A percentile compares a stretch with the other conserved stretches of the same genome.
Conservation (phyloP, 1,140 invertebrate genomes). For the Thereuonema tuberculata region DNA sequence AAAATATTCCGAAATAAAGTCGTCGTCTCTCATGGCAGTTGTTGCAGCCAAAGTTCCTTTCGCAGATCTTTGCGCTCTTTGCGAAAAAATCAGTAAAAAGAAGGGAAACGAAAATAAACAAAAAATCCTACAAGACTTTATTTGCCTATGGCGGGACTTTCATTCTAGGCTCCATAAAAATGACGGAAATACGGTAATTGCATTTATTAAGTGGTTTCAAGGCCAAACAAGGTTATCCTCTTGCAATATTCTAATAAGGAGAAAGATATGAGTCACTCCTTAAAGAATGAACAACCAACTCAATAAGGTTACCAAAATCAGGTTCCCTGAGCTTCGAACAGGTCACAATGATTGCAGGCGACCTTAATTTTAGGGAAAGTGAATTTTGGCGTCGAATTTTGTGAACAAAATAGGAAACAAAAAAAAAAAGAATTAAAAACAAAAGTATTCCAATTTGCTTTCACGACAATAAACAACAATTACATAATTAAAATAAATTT, state of each 20-base stretch:
- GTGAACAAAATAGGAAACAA: too few relatives aligned
- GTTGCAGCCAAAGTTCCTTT: constrained; percentile 30
- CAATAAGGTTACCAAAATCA: neutral
- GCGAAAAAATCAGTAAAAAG: constrained; percentile 39
- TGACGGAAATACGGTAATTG: constrained; percentile 24
- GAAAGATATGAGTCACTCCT: constrained; percentile 11
- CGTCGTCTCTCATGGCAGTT: neutral
- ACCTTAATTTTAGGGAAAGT: too few relatives aligned
- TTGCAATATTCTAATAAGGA: constrained; percentile 11
- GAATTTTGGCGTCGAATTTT: too few relatives aligned
- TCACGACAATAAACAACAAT: too few relatives aligned
- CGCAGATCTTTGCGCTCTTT: constrained; percentile 32
- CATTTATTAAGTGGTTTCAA: too few relatives aligned
- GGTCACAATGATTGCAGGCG: neutral
- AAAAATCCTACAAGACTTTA: constrained; percentile 38
- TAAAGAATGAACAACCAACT: neutral
- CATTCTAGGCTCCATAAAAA: constrained; percentile 28
- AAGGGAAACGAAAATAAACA: constrained; percentile 34
- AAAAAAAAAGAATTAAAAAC: too few relatives aligned
- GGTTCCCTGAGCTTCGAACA: neutral
- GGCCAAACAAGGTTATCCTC: too few relatives aligned
- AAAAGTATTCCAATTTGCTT: too few relatives aligned
- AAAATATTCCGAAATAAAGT: too few relatives aligned
- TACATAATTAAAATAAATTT: too few relatives aligned
- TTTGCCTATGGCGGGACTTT: constrained; percentile 36